These are phyloP conservation scores for Terrapene triunguis DNA, from an alignment of 2,113 vertebrate species.

Conservation along the genomic window DNA sequence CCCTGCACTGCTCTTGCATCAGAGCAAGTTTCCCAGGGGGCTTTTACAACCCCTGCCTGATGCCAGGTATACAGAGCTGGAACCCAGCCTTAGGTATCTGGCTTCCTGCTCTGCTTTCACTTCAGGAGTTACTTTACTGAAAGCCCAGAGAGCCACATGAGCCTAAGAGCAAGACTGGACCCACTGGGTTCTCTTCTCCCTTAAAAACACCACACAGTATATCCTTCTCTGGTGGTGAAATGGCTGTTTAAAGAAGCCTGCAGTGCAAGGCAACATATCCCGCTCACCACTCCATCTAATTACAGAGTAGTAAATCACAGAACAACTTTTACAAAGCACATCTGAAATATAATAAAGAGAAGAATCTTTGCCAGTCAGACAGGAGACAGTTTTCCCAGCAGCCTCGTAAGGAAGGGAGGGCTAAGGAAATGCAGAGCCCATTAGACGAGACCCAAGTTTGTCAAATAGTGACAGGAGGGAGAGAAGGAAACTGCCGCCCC, in stretches of 20 bases:
- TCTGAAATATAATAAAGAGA: conserved; percentile 42
- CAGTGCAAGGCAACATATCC: conserved; percentile 62
- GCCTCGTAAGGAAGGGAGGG: conserved; percentile 9
- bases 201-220: conserved; percentile 16
- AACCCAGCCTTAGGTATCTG: neutral
- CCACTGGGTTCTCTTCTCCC: neutral
- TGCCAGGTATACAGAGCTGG: neutral
- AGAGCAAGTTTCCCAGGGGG: neutral
- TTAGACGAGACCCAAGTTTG: neutral
- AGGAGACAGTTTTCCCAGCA: conserved; percentile 40
- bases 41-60: neutral
- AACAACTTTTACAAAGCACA: conserved; percentile 19
- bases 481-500: neutral
- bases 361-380: conserved; percentile 30
- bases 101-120: neutral
- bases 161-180: conserved; percentile 6
- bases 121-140: neutral
- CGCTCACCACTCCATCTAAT: conserved; percentile 68
- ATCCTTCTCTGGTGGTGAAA: conserved; percentile 65
- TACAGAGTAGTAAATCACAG: conserved; percentile 51
- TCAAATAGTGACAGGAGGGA: neutral
- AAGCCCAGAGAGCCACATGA: neutral
- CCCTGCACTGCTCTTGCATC: neutral
- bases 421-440: neutral
- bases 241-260: conserved; percentile 66